phyloP scores from a whole-genome alignment of 2,888 invertebrate species.

The Erpobdella octoculata region DNA sequence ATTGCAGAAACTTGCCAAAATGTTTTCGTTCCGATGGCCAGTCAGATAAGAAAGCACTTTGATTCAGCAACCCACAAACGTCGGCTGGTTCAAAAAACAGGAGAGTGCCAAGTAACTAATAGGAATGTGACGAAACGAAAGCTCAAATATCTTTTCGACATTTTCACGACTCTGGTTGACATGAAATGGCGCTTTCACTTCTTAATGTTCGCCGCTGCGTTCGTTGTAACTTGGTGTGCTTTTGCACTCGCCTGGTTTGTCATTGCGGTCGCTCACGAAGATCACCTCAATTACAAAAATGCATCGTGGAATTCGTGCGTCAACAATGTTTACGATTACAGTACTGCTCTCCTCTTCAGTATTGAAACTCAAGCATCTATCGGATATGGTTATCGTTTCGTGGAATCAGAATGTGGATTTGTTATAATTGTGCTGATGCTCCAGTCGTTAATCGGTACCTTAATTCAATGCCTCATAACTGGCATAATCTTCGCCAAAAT shows the following conservation, averaged over 20 bases:
- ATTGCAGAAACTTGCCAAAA: too few relatives aligned
- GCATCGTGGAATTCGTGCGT: slow-evolving; percentile 32
- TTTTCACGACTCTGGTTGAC: neutral
- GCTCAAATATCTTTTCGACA: neutral
- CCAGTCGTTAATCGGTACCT: slow-evolving; percentile 81
- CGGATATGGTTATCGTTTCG: slow-evolving; percentile 74
- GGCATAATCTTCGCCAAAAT: slow-evolving; percentile 76
- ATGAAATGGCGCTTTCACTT: neutral
- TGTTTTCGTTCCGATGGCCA: neutral
- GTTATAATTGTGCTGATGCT: slow-evolving; percentile 80
- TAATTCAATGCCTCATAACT: slow-evolving; percentile 64
- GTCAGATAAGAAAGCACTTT: neutral
- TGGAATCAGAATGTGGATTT: slow-evolving; percentile 82
- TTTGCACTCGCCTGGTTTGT: neutral
- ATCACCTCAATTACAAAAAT: neutral
- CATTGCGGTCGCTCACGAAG: neutral
- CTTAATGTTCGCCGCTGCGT: neutral
- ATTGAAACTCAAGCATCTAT: slow-evolving; percentile 95
- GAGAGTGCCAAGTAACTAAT: neutral
- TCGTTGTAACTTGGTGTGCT: neutral
- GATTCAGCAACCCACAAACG: neutral
- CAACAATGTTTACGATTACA: slow-evolving; percentile 28
- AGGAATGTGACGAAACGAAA: neutral
- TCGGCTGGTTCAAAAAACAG: neutral
- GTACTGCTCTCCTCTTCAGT: slow-evolving; percentile 54